These are phyloP conservation scores for Spilosoma lubricipeda DNA, from an alignment of 2,888 invertebrate genomes.

Conservation along the genomic window DNA sequence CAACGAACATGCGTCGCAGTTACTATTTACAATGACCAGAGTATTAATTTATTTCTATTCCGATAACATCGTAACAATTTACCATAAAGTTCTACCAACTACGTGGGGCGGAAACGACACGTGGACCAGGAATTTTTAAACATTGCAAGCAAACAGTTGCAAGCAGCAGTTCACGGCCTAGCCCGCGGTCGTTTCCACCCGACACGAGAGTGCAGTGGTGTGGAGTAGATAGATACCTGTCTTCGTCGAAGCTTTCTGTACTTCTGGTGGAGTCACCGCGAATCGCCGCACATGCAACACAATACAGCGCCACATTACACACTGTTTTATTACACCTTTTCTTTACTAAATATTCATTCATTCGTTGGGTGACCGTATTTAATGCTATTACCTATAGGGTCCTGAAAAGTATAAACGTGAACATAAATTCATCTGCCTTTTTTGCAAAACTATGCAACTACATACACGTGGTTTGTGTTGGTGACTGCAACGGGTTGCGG, in stretches of 20 bases:
- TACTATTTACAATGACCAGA: not conserved
- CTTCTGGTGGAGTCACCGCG: constrained; percentile 86
- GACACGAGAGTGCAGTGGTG: not conserved
- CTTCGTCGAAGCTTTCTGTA: constrained; percentile 93
- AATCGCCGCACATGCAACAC: constrained; percentile 46
- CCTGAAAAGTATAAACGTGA: not conserved
- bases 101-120: not conserved
- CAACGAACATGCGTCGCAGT: not conserved
- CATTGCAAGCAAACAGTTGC: not conserved
- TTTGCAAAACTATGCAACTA: no score
- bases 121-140: not conserved
- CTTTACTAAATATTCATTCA: not conserved
- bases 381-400: not conserved
- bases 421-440: no score
- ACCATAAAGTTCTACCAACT: not conserved
- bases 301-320: constrained; percentile 56
- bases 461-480: no score
- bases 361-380: not conserved
- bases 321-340: not conserved
- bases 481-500: no score
- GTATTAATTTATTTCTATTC: not conserved
- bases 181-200: not conserved
- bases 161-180: not conserved
- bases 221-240: constrained; percentile 88
- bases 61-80: not conserved